These are phyloP conservation scores for Ectemnius cavifrons DNA, from an alignment of 2,888 invertebrate genomes.

Conservation along the genomic window DNA sequence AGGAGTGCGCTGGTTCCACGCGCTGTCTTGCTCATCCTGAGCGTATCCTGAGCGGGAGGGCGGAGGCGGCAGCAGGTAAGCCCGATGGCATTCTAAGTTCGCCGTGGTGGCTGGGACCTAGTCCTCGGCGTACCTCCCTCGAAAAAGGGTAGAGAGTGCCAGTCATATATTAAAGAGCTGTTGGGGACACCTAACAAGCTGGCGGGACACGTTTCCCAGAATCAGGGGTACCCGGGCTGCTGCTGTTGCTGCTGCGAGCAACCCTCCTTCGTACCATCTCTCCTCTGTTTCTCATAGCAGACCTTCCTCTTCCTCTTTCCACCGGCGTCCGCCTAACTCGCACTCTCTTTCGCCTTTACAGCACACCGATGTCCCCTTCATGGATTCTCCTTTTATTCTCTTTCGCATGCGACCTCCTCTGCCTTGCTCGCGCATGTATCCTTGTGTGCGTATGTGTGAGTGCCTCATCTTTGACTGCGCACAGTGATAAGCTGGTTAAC, in stretches of 20 bases:
- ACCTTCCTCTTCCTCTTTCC: conserved; percentile 29
- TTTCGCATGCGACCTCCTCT: not conserved
- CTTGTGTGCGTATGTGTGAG: too few relatives aligned
- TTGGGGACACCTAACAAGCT: conserved; percentile 76
- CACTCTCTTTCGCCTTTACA: conserved; percentile 3
- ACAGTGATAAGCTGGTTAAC: too few relatives aligned
- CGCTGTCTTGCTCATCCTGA: too few relatives aligned
- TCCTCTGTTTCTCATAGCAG: conserved; percentile 30
- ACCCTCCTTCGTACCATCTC: conserved; percentile 50
- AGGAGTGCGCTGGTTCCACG: too few relatives aligned
- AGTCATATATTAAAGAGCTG: conserved; percentile 75
- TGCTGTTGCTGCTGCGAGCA: conserved; percentile 46
- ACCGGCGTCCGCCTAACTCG: conserved; percentile 4
- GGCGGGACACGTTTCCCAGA: conserved; percentile 75
- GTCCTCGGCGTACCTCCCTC: conserved; percentile 33
- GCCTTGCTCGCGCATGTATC: not conserved
- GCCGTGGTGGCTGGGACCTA: conserved; percentile 31
- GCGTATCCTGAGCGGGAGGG: not conserved
- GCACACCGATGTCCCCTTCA: not conserved
- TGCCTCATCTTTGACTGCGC: too few relatives aligned
- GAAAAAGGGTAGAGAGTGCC: conserved; percentile 68
- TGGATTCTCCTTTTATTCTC: conserved; percentile 2
- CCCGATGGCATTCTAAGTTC: conserved; percentile 52
- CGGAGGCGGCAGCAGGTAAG: conserved; percentile 48
- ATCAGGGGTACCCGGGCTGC: conserved; percentile 61